These are phyloP conservation scores for Erebia aethiops DNA, from an alignment of 2,888 invertebrate species.

Conservation along the genomic window DNA sequence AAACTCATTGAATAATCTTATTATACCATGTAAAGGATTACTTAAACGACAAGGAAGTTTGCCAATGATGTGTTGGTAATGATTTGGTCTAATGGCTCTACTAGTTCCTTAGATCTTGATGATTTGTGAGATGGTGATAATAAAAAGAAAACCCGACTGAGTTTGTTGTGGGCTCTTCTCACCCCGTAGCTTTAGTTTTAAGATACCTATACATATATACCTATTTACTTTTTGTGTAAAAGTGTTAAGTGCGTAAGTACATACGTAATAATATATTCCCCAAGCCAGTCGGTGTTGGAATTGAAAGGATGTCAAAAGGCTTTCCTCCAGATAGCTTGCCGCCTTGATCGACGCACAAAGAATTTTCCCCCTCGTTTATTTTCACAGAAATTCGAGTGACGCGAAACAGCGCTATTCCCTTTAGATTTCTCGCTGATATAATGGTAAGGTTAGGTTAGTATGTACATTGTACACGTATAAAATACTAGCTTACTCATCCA, in stretches of 20 bases:
- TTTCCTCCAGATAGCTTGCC: conserved; percentile 16
- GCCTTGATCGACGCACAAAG: conserved; percentile 11
- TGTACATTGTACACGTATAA: neutral
- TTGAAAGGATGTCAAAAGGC: conserved; percentile 15
- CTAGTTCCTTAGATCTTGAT: too few relatives aligned
- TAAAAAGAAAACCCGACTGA: too few relatives aligned
- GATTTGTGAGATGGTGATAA: too few relatives aligned
- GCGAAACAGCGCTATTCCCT: neutral
- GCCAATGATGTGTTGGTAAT: too few relatives aligned
- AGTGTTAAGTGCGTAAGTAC: neutral
- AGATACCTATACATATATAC: too few relatives aligned
- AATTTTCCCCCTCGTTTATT: conserved; percentile 15
- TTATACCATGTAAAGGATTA: too few relatives aligned
- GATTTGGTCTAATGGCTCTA: too few relatives aligned
- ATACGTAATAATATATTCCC: conserved; percentile 1
- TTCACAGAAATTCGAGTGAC: conserved; percentile 10
- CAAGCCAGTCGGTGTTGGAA: conserved; percentile 13
- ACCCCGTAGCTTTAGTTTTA: too few relatives aligned
- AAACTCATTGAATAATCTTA: too few relatives aligned
- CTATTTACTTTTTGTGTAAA: too few relatives aligned
- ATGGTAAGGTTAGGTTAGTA: neutral
- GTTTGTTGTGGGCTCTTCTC: too few relatives aligned
- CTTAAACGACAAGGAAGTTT: too few relatives aligned
- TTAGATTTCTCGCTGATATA: neutral
- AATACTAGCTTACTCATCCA: neutral